These are phyloP conservation scores for Pelecanoides urinatrix DNA, from an alignment of 2,113 vertebrate species.

Conservation along the genomic window DNA sequence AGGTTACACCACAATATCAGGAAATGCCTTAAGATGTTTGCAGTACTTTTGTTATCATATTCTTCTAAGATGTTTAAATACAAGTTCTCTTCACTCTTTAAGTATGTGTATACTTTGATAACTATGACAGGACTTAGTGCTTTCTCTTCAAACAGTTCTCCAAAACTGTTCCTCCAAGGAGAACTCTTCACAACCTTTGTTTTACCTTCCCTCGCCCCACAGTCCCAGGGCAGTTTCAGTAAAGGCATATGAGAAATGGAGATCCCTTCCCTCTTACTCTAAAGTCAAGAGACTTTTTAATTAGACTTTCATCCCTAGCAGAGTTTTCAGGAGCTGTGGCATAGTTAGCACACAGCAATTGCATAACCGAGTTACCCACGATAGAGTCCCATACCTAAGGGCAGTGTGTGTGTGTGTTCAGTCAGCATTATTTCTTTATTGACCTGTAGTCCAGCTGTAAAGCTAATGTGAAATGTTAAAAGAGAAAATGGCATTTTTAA, in stretches of 20 bases:
- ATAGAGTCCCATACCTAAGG: background rate
- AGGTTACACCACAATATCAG: background rate
- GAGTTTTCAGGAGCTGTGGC: background rate
- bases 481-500: background rate
- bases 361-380: background rate
- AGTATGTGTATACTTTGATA: background rate
- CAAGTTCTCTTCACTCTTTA: background rate
- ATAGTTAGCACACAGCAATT: background rate
- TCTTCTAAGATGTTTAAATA: background rate
- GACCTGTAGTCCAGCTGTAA: background rate
- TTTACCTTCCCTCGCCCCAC: background rate
- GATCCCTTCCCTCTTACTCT: background rate
- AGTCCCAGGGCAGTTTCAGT: background rate
- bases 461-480: background rate
- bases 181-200: background rate
- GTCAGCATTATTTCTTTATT: background rate
- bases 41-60: background rate
- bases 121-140: background rate
- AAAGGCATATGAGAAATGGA: background rate
- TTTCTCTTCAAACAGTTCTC: background rate
- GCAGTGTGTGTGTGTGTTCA: background rate
- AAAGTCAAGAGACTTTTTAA: background rate
- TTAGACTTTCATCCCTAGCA: background rate
- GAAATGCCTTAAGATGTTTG: background rate
- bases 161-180: background rate